Base-by-base conservation (phyloP, 1,140 invertebrate genomes). In the Drosophila mojavensis region DNA sequence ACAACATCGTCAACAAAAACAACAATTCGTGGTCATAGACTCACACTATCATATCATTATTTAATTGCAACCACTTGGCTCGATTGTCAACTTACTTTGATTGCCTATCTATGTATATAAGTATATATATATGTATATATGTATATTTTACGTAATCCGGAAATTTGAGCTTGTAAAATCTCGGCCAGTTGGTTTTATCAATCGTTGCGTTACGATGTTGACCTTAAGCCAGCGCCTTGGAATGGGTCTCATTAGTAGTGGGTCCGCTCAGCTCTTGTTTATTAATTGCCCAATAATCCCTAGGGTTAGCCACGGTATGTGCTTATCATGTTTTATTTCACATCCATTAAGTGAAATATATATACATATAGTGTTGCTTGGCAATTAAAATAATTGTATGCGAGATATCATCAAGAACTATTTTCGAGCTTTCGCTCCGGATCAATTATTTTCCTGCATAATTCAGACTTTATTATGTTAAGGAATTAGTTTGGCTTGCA, bases 91-190 rank as follows among this genome's bases (percentile, higher is more conserved):
- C 24, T 24, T n/a, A 17, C 55, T 55, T 39, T 67, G 70, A 61
- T 73, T 67, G 41, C 55, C 55, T 61, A 67, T 67, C 64, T 66
- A 67, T 48, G 43, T 17, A 9, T 33, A 65, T 66, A 67, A 41
- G 43, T 17, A 5, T 33, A 65, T 28, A 41, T 28, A 54, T 5
- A 7, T 28, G 45, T 11, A 7, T 20, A 60, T 24, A 41, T 28
- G 13, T 36, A 5, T 9, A 4, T 53, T 53, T 4, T 0, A 7
- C 26, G 11, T 48, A 13, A 5, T 28, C 50, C 11, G 50, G 50
- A 39, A 63, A 60, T 53, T 58, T 71, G 50, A 50, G 51, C 51
- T 54, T 7, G 51, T 20, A 36, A 54, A 36, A 36, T 36, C 53
- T 20, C 5, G 28, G 10, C 10, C 4, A 26, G 50, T 36, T 55